Base-by-base conservation (phyloP, 2,113 vertebrate species). In the Salvelinus sp. region DNA sequence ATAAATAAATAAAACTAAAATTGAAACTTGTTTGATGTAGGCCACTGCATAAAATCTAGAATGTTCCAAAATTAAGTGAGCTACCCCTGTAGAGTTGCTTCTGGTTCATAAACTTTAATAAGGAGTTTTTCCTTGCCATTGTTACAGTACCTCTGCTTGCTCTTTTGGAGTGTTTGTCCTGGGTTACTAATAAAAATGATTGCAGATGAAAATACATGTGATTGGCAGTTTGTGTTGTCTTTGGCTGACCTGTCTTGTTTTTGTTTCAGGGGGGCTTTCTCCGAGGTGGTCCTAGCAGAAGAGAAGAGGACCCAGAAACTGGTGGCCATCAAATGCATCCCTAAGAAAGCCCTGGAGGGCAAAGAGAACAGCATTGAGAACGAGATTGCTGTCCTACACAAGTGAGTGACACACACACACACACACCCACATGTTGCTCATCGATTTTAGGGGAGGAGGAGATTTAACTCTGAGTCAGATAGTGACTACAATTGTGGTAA, bases 281-380 rank as follows among this genome's bases (percentile, higher is more conserved):
- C 98, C 0, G 98, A 99, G 90, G 98, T 99, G 76, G 95, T 98
- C 86, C 93, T 99, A 86, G 98, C 97, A 0, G 97, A 98, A 85
- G 97, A 98, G 88, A 98, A 94, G 88, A 93, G 87, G 54, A 98
- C 96, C 0, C 94, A 86, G 90, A 97, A 93, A 88, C 85, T 99
- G 73, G 97, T 99, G 88, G 98, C 98, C 57, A 95, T 99, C 91
- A 99, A 99, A 86, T 99, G 98, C 80, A 99, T 99, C 6, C 92
- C 96, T 69, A 99, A 98, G 94, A 96, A 98, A 89, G 97, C 97
- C 0, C 87, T 99, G 80, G 96, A 98, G 82, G 97, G 97, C 75
- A 99, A 99, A 72, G 97, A 98, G 85, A 97, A 94, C 90, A 97
- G 95, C 94, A 97, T 98, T n/a, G 97, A 99, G 89, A 99, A 99